Base-by-base conservation (phyloP, 2,888 invertebrate genomes). In the Gastrophysa polygoni region DNA sequence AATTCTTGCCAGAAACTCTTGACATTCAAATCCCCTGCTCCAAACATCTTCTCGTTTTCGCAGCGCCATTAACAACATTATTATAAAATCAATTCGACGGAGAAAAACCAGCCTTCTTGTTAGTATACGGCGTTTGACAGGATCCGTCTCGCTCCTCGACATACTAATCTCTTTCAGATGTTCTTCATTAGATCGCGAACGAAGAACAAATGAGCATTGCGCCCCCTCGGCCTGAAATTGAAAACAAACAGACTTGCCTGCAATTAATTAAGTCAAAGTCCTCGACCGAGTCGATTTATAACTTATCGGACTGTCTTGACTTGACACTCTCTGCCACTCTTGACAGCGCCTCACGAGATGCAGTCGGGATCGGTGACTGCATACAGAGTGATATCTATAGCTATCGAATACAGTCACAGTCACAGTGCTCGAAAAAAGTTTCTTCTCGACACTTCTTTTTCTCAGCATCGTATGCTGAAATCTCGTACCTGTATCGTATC, bases 241-340 rank as follows among this genome's bases (percentile, higher is more conserved):
- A 57, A 63, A 61, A 61, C 55, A 63, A 63, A 56, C 63, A 59
- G 59, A 63, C 49, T 63, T 52, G 59, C 56, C 50, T 59, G 55
- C 63, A 59, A 59, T 63, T 63, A 63, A 63, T 59, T 58, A 63
- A 59, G 55, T 55, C 46, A 32, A 29, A 56, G 63, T 59, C 63
- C 49, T 34, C 63, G 59, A 20, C 44, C 24, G 50, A 56, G 63
- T 48, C 61, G 59, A 63, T 63, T 63, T 59, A 63, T 63, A 58
- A 55, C 38, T 49, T 20, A 38, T 59, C 17, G 55, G 63, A 63
- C 51, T 44, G 48, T 28, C 55, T 21, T 38, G 38, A 34, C 16
- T 11, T 4, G 38, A 4, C 3, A 14, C 38, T 3, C 16, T 11
- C n/a, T 16, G 38, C 38, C n/a, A 18, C 21, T 1, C 4, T 16